Percentiles rank a stretch among this genome's conserved stretches.
These are phyloP conservation scores for Eulemur coronatus DNA, from an alignment of 2,797 vertebrate genomes.

Conservation along the genomic window DNA sequence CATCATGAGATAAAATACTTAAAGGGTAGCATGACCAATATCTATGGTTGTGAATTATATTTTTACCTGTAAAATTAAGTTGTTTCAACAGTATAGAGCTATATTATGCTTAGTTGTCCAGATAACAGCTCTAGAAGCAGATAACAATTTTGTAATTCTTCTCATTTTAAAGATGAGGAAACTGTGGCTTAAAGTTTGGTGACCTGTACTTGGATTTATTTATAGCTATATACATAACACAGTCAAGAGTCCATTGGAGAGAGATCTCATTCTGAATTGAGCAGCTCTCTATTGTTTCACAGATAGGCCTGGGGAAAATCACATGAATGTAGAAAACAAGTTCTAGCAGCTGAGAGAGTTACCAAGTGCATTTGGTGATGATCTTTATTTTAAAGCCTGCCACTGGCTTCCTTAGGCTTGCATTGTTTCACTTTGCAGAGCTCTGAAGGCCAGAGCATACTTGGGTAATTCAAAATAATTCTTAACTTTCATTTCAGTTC, in stretches of 20 bases:
- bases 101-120: not conserved
- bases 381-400: not conserved
- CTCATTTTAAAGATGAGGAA: not conserved
- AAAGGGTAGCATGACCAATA: too few species aligned
- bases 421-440: not conserved
- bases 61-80: not conserved
- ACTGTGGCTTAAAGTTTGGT: not conserved
- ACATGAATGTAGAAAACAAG: not conserved
- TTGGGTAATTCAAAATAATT: not conserved
- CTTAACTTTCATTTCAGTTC: slow-evolving; percentile 22
- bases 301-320: not conserved
- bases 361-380: not conserved
- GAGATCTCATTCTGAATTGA: not conserved
- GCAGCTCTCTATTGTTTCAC: not conserved
- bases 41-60: not conserved
- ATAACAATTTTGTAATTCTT: not conserved
- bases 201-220: not conserved
- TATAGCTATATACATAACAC: not conserved
- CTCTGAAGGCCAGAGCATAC: not conserved
- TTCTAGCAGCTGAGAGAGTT: not conserved
- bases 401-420: not conserved
- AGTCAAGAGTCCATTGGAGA: not conserved
- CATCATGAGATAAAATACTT: not conserved
- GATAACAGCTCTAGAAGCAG: not conserved
- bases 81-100: not conserved